phyloP scores from a whole-genome alignment of 2,888 invertebrate genomes.

The Augochlorella aurata region DNA sequence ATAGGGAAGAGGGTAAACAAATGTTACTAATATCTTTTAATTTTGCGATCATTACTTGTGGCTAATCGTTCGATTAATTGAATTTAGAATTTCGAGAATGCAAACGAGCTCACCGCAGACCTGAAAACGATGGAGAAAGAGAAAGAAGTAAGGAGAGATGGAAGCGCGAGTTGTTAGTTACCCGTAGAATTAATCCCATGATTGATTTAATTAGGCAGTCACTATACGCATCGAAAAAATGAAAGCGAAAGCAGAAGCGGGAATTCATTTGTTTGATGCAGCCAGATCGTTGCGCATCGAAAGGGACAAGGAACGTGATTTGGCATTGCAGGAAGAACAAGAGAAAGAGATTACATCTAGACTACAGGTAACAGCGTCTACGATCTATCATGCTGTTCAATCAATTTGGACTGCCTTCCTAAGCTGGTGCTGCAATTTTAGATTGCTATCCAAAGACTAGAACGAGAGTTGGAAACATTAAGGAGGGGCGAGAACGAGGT shows the following conservation, averaged over 20 bases:
- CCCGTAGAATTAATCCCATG: not conserved
- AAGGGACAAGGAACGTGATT: constrained; percentile 84
- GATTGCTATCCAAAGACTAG: constrained; percentile 83
- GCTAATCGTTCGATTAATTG: not conserved
- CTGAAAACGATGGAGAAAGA: constrained; percentile 94
- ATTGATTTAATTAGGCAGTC: constrained; percentile 54
- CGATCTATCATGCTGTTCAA: not conserved
- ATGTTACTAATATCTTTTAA: not conserved
- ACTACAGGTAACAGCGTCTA: constrained; percentile 66
- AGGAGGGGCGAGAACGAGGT: constrained; percentile 84
- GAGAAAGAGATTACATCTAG: constrained; percentile 80
- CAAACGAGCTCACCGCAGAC: constrained; percentile 91
- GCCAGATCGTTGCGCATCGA: constrained; percentile 83
- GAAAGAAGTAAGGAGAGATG: constrained; percentile 77
- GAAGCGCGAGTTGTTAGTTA: not conserved
- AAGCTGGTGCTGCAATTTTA: constrained; percentile 14
- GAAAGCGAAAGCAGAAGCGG: constrained; percentile 72
- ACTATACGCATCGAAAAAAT: constrained; percentile 73
- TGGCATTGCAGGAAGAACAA: constrained; percentile 84
- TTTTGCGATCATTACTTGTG: not conserved
- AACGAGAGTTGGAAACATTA: constrained; percentile 86
- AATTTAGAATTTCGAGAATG: constrained; percentile 85
- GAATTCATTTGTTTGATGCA: constrained; percentile 73
- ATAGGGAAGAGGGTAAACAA: constrained; percentile 76
- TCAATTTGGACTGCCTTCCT: not conserved